A percentile compares a stretch with the other conserved stretches of the same genome.
Conservation (phyloP, 2,888 invertebrate genomes). For the Luperina testacea region DNA sequence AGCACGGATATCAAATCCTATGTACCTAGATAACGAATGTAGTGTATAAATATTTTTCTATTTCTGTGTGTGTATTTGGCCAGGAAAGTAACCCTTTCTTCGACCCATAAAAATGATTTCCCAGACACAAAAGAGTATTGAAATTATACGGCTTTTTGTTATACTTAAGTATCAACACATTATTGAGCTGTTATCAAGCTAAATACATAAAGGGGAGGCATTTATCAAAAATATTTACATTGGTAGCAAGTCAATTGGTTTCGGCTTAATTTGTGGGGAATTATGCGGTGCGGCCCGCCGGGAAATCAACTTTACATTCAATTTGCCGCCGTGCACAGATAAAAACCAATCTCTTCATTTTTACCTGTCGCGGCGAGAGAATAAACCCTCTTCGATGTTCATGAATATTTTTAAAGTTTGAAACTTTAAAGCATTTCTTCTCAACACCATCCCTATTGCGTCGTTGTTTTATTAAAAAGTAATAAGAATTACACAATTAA, state of each 20-base stretch:
- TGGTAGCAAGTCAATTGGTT: conserved; percentile 86
- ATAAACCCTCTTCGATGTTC: conserved; percentile 62
- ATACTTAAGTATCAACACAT: conserved; percentile 46
- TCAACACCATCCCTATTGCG: not conserved
- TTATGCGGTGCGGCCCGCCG: conserved; percentile 84
- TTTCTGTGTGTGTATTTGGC: not conserved
- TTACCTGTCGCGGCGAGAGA: conserved; percentile 72
- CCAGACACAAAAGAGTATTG: conserved; percentile 26
- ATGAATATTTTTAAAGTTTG: conserved; percentile 43
- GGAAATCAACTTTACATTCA: conserved; percentile 90
- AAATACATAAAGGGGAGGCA: conserved; percentile 79
- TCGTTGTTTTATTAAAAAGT: not conserved
- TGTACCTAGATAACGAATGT: too few species aligned
- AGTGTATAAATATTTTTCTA: too few species aligned
- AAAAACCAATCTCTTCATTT: conserved; percentile 87
- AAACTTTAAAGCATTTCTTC: conserved; percentile 10
- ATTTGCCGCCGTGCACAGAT: conserved; percentile 86
- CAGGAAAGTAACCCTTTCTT: not conserved
- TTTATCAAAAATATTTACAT: conserved; percentile 89
- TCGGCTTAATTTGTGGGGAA: conserved; percentile 87
- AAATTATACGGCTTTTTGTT: conserved; percentile 47
- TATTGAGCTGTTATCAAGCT: conserved; percentile 65
- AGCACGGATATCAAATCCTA: not conserved
- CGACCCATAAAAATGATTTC: not conserved
- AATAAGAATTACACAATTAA: not conserved